A percentile compares a stretch with the other conserved stretches of the same genome.
phyloP scores from a whole-genome alignment of 2,797 vertebrate genomes.

The Sus cebifrons region DNA sequence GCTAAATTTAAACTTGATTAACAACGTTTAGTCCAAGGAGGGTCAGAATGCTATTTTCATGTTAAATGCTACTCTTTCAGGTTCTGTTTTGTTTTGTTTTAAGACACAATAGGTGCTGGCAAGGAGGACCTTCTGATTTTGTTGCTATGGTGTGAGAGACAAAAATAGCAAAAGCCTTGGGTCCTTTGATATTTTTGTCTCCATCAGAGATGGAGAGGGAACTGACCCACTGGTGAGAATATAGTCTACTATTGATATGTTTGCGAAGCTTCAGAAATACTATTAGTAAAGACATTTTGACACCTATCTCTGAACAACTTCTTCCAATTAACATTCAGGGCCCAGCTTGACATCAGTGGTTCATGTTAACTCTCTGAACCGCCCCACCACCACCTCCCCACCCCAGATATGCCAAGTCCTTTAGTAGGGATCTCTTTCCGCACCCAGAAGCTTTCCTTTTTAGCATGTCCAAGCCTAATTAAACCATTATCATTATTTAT shows the following conservation, averaged over 20 bases:
- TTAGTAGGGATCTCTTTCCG: neutral
- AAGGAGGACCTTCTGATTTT: constrained; percentile 83
- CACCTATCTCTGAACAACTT: neutral
- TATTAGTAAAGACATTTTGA: constrained; percentile 4
- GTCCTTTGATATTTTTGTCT: neutral
- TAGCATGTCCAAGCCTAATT: neutral
- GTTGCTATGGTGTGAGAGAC: constrained; percentile 77
- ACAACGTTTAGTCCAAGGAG: constrained; percentile 87
- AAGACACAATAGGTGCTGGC: constrained; percentile 83
- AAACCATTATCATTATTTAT: neutral
- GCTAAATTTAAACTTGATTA: constrained; percentile 92
- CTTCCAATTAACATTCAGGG: neutral
- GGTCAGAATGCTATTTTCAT: constrained; percentile 90
- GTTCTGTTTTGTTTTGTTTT: constrained; percentile 86
- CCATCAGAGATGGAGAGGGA: neutral
- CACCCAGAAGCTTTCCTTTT: neutral
- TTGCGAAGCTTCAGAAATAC: constrained; percentile 25
- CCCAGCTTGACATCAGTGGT: neutral
- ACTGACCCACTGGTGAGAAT: neutral
- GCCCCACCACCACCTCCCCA: too few species aligned
- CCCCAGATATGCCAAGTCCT: too few species aligned
- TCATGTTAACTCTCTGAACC: neutral
- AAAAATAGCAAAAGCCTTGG: constrained; percentile 50
- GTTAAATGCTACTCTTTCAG: constrained; percentile 86
- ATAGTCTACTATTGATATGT: neutral